Conservation (phyloP, 2,797 vertebrate genomes). For the Rhinichthys osculus region DNA sequence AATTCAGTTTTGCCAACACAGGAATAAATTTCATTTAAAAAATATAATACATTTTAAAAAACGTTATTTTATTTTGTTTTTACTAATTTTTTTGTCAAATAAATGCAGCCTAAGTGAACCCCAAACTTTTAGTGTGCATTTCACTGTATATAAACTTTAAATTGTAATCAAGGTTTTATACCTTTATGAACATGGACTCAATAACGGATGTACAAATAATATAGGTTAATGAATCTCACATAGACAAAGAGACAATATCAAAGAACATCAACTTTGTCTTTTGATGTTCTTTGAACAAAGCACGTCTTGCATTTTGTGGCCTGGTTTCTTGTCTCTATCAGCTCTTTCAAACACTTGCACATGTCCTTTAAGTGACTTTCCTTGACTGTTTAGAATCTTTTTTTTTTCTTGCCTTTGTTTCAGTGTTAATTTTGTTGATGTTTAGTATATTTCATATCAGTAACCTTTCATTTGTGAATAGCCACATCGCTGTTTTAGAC, state of each 20-base stretch:
- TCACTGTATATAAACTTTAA: neutral
- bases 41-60: neutral
- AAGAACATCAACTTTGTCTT: neutral
- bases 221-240: neutral
- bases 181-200: neutral
- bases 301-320: neutral
- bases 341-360: neutral
- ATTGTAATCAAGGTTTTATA: neutral
- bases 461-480: neutral
- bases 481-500: slow-evolving; percentile 1
- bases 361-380: neutral
- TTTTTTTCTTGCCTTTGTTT: neutral
- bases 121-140: neutral
- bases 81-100: neutral
- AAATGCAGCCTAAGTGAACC: neutral
- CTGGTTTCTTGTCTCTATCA: neutral
- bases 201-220: neutral
- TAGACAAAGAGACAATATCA: neutral
- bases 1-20: neutral
- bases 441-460: neutral
- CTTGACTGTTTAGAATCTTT: neutral
- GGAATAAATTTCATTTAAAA: neutral
- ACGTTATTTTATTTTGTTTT: neutral
- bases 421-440: neutral
- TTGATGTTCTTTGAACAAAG: slow-evolving; percentile 12